These are phyloP conservation scores for Podarcis lilfordi DNA, from an alignment of 2,797 vertebrate species.

Conservation along the genomic window DNA sequence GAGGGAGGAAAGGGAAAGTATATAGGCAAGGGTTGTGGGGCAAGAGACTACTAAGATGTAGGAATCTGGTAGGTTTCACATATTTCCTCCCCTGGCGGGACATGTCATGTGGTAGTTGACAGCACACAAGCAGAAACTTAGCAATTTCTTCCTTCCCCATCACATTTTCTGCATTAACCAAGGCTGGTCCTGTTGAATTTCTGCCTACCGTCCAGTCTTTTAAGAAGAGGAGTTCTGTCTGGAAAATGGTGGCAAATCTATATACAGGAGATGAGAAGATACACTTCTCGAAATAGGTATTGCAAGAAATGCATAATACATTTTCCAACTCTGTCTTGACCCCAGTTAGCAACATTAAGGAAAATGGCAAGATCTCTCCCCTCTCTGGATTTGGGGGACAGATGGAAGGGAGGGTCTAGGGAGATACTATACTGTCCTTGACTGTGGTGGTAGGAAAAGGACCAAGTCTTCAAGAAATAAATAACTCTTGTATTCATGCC, in stretches of 20 bases:
- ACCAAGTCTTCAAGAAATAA: background rate
- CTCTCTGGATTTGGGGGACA: background rate
- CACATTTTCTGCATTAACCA: too few species aligned
- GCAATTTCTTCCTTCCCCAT: too few species aligned
- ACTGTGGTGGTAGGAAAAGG: background rate
- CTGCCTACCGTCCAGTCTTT: too few species aligned
- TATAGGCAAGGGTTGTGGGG: background rate
- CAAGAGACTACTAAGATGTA: background rate
- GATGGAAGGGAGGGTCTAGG: background rate
- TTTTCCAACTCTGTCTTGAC: background rate
- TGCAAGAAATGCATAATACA: background rate
- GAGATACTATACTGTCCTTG: background rate
- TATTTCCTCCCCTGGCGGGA: background rate
- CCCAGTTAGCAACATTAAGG: background rate
- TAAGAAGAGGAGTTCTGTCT: background rate
- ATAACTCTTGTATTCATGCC: background rate
- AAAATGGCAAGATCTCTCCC: background rate
- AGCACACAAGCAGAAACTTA: too few species aligned
- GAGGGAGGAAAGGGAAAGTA: background rate
- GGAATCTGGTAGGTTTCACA: background rate
- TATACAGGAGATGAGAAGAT: background rate
- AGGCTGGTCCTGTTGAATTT: too few species aligned
- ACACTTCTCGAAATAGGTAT: background rate
- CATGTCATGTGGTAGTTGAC: background rate
- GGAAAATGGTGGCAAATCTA: background rate